Conservation (phyloP, 2,888 invertebrate species). For the Agonum fuliginosum region DNA sequence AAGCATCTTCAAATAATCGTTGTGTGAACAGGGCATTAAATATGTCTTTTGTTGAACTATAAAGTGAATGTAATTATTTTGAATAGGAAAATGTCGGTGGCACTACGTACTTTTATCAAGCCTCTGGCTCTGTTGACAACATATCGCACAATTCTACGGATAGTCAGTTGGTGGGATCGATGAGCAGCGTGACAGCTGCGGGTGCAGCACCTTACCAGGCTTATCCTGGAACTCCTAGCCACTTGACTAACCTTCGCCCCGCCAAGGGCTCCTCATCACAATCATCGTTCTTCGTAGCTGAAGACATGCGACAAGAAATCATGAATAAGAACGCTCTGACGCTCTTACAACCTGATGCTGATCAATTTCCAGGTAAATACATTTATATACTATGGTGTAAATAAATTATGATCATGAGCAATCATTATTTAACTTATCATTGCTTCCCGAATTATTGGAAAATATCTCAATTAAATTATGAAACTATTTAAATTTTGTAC, state of each 20-base stretch:
- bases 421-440: too few species aligned
- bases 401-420: too few species aligned
- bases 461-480: too few species aligned
- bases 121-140: conserved; percentile 71
- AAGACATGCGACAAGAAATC: conserved; percentile 87
- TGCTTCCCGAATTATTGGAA: too few species aligned
- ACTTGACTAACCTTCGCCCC: conserved; percentile 75
- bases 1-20: too few species aligned
- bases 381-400: too few species aligned
- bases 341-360: conserved; percentile 84
- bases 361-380: conserved; percentile 75
- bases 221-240: conserved; percentile 80
- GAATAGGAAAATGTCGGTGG: conserved; percentile 91
- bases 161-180: conserved; percentile 52
- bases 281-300: conserved; percentile 88
- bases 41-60: not conserved
- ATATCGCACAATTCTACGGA: conserved; percentile 59
- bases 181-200: conserved; percentile 60
- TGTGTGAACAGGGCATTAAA: too few species aligned
- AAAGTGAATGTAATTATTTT: not conserved
- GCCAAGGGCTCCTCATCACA: conserved; percentile 70
- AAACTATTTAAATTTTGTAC: too few species aligned
- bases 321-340: conserved; percentile 84
- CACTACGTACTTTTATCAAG: conserved; percentile 94
- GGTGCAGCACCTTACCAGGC: conserved; percentile 76